Base-by-base conservation (phyloP, 2,113 vertebrate species). In the Columba livia region DNA sequence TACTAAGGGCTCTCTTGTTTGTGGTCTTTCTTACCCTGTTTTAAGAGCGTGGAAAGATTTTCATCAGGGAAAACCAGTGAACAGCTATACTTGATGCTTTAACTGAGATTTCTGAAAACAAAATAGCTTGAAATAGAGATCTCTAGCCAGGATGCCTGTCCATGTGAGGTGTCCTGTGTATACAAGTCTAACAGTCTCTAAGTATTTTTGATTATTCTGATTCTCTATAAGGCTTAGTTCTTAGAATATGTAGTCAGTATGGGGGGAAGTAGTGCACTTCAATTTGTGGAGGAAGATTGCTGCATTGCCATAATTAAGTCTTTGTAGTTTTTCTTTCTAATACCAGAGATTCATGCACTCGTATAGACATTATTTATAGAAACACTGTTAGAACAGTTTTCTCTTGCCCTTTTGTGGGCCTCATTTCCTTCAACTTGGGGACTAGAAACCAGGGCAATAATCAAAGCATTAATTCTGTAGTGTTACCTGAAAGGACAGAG, bases 361-460 rank as follows among this genome's bases (percentile, higher is more conserved):
- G 19, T 90, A 66, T 85, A 78, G 79, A 38, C 60, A 80, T 93
- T 85, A 95, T 93, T 96, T 96, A 90, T 92, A 92, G 94, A 70
- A 93, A 78, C 69, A 36, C 79, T 66, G 71, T 50, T 88, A 79
- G 71, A 94, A 73, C 58, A 53, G 67, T 74, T 93, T 88, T 90
- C 38, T 88, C 20, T 89, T 90, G 85, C 96, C 94, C 85, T 96
- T 95, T 90, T 83, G 75, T 88, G 90, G 83, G 94, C 92, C 92
- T 94, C 82, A 58, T 77, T 93, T 91, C 36, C 64, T 93, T 70
- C 81, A 92, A 32, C 78, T 89, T 84, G 65, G 54, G 70, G 66
- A 75, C 62, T 95, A 66, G 67, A 70, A 91, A 79, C 50, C 6
- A 88, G 62, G 74, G 42, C 79, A 95, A 16, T 83, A 86, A 86